Evolutionary conservation across 1,140 invertebrate genomes (phyloP), one percentile per base, ranked within the genome.

Genomic region (Oryzaephilus surinamensis): DNA sequence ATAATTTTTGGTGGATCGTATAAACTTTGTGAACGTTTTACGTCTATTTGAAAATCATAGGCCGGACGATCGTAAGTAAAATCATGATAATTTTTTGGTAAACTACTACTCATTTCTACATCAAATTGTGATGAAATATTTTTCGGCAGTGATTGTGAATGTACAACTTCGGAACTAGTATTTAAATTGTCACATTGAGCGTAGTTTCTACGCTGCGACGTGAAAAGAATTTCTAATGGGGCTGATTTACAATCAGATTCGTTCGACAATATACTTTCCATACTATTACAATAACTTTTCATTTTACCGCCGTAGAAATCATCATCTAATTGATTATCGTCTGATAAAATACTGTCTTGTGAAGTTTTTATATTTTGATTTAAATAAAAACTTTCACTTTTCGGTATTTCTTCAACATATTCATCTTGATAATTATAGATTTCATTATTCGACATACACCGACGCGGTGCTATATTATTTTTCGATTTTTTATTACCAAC

Each of bases 261-360:
- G 59, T 84, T 82, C 0, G 81, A 84, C 3, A 85, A 53, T 19
- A 87, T 76, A 48, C 81, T 84, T 54, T 85, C 83, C 47, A 84
- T 66, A 32, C 81, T 84, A 54, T 81, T 77, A 52, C 79, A 82
- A 28, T 73, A 73, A 45, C 72, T 74, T 43, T 55, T 55, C 0
- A 67, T 62, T 46, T 62, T 66, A 0, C 64, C 67, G 17, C 69
- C 65, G 23, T 68, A 50, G 15, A 73, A 69, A 23, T 78, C 73
- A 35, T 71, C 70, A 42, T 73, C 69, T 4, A 67, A 55, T 29
- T 64, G 69, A 51, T 74, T 68, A 40, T 77, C 77, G 45, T 84
- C 80, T 1, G 79, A 81, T 2, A 87, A 59, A 23, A 87, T 67
- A 10, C 81, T 84, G 51, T 85, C 82, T 55, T 85, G 81, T 39